These are phyloP conservation scores for Catostomus latipinnis DNA, from an alignment of 2,797 vertebrate species.

Conservation along the genomic window DNA sequence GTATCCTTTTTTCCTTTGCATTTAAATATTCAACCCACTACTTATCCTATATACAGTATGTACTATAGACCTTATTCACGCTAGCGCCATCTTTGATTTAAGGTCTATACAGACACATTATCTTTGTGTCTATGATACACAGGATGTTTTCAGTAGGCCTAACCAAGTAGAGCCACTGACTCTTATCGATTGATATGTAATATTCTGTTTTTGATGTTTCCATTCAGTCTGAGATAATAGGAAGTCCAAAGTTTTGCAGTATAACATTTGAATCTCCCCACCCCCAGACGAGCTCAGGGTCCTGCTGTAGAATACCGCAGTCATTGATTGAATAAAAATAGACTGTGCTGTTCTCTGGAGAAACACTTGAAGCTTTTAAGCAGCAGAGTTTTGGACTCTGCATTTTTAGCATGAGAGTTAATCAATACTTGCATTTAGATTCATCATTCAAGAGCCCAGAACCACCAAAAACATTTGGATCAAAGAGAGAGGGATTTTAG, in stretches of 20 bases:
- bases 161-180: neutral
- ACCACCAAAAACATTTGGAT: slow-evolving; percentile 13
- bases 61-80: too few species aligned
- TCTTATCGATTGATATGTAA: neutral
- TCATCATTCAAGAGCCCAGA: slow-evolving; percentile 10
- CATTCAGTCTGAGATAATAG: slow-evolving; percentile 12
- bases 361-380: slow-evolving; percentile 37
- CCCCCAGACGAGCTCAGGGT: slow-evolving; percentile 12
- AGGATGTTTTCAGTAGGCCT: slow-evolving; percentile 33
- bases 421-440: slow-evolving; percentile 40
- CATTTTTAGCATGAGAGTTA: slow-evolving; percentile 30
- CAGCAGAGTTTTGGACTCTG: slow-evolving; percentile 21
- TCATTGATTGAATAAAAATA: slow-evolving; percentile 30
- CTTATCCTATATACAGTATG: too few species aligned
- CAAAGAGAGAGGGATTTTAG: slow-evolving; percentile 20
- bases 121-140: slow-evolving; percentile 1
- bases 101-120: neutral
- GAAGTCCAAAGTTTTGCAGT: slow-evolving; percentile 4
- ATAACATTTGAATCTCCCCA: slow-evolving; percentile 10
- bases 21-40: too few species aligned
- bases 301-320: slow-evolving; percentile 13
- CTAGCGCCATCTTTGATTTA: too few species aligned
- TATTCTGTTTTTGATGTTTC: neutral
- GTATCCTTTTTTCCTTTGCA: too few species aligned
- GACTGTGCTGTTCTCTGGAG: slow-evolving; percentile 8